Base-by-base conservation (phyloP, 1,140 invertebrate genomes). In the Heliconius hewitsoni region DNA sequence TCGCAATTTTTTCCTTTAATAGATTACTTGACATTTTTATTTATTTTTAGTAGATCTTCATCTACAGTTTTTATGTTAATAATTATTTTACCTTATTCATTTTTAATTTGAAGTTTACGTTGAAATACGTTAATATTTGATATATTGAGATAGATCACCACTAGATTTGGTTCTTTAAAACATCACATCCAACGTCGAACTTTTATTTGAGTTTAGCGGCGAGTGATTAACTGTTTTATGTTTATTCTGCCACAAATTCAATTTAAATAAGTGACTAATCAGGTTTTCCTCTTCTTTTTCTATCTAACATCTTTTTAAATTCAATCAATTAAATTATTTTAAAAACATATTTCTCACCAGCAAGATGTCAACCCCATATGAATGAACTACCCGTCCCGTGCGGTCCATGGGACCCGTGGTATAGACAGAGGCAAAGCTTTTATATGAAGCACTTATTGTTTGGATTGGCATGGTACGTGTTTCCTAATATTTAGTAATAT, bases 311-410 rank as follows among this genome's bases (percentile, higher is more conserved):
- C 3, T 16, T 46, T 16, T 46, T 46, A 16, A 46, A 46, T 46
- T 46, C 1, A 52, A 6, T 5, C 27, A 30, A 1, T 11, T 30
- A 30, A 66, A 13, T 18, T 66, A 27, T 66, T 30, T 30, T 30
- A 30, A 66, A 60, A 60, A 27, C 16, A 6, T 30, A 30, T 66
- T 66, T 30, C 60, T 30, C 23, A 66, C 60, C 27, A 90, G 89
- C 72, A 16, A 84, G 76, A 19, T 91, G 91, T 78, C 87, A 90
- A 71, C 89, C 91, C 0, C 91, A 94, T 74, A 93, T 94, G 93
- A 94, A 94, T 50, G 93, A 94, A 74, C 76, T 94, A 52, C 93
- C 93, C 1, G 87, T 94, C 2, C 93, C 91, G 0, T 93, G 91
- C 75, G 83, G 85, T 1, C 90, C 91, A 0, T 94, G 91, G 91